phyloP scores from a whole-genome alignment of 2,797 vertebrate species.

The Characodon lateralis region DNA sequence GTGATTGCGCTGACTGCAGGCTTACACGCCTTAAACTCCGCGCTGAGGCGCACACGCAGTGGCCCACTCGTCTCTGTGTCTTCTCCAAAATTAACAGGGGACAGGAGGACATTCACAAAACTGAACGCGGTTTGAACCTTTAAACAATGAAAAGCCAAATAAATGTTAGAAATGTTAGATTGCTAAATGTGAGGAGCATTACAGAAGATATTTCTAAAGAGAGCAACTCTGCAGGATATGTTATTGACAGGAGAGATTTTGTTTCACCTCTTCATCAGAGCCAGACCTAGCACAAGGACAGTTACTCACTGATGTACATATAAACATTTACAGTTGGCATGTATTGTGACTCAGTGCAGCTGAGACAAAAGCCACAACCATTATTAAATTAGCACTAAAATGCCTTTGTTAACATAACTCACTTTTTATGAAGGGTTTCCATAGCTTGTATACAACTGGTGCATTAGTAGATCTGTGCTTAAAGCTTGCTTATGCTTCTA shows the following conservation, averaged over 20 bases:
- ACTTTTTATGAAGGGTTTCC: neutral
- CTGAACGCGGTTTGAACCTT: neutral
- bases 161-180: neutral
- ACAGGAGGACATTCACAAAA: neutral
- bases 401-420: neutral
- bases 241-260: neutral
- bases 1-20: constrained; percentile 61
- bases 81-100: neutral
- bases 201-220: no score
- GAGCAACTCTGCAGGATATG: no score
- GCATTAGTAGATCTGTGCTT: no score
- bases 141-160: neutral
- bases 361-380: neutral
- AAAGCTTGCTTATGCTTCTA: no score
- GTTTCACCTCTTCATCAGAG: neutral
- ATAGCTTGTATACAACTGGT: no score
- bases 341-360: neutral
- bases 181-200: no score
- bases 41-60: constrained; percentile 40
- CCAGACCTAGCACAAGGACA: neutral
- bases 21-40: constrained; percentile 66
- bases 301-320: neutral
- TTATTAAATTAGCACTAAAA: neutral
- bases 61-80: constrained; percentile 11
- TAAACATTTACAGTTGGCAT: neutral